A percentile compares a stretch with the other conserved stretches of the same genome.
Conservation (phyloP, 2,113 vertebrate genomes). For the Formicarius rufipectus region DNA sequence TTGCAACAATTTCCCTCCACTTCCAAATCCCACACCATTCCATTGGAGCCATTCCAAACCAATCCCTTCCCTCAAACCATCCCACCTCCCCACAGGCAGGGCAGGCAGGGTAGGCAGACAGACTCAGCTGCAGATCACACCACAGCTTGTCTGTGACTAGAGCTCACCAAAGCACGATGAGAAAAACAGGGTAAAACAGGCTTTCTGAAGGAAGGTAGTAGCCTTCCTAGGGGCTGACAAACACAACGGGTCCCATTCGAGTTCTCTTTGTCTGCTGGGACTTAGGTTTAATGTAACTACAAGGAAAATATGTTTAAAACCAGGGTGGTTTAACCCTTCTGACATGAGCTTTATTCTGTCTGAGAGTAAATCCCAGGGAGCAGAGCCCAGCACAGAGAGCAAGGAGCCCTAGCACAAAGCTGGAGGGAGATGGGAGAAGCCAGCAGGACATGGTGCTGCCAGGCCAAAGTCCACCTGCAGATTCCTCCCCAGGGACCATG, state of each 20-base stretch:
- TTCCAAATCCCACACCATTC: neutral
- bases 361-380: neutral
- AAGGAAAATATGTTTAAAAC: neutral
- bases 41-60: neutral
- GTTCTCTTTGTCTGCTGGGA: neutral
- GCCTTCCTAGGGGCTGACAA: neutral
- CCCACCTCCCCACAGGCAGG: neutral
- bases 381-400: neutral
- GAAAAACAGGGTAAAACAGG: neutral
- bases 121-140: neutral
- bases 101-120: neutral
- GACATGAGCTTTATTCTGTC: neutral
- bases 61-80: neutral
- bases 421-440: no score
- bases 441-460: rapidly evolving
- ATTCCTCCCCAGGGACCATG: neutral
- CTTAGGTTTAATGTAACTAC: neutral
- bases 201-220: neutral
- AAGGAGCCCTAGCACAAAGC: rapidly evolving
- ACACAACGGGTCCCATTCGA: neutral
- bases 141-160: neutral
- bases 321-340: neutral
- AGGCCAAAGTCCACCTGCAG: neutral
- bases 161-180: neutral
- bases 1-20: neutral